Percentiles rank a stretch among this genome's conserved stretches.
Conservation (phyloP, 1,140 invertebrate species). For the Drosophila equinoxialis region DNA sequence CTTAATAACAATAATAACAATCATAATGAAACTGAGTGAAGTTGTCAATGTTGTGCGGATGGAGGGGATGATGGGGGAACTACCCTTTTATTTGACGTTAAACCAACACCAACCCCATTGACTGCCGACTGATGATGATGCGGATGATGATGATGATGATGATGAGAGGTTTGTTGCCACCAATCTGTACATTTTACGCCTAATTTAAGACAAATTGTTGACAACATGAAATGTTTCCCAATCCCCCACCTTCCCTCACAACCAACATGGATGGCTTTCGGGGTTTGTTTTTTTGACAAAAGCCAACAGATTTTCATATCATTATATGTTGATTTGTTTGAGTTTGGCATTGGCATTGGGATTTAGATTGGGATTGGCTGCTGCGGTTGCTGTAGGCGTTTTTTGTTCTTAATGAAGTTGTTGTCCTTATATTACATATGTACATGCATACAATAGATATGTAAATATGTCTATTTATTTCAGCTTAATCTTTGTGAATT, state of each 20-base stretch:
- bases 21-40: slow-evolving; percentile 26
- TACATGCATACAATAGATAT: neutral
- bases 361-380: slow-evolving; percentile 3
- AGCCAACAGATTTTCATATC: slow-evolving; percentile 79
- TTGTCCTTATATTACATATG: slow-evolving; percentile 41
- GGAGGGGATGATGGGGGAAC: slow-evolving; percentile 47
- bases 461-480: neutral
- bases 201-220: slow-evolving; percentile 81
- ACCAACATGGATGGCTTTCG: slow-evolving; percentile 18
- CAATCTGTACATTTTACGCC: slow-evolving; percentile 79
- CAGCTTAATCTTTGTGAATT: neutral
- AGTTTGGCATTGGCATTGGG: slow-evolving; percentile 16
- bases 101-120: slow-evolving; percentile 6
- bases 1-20: slow-evolving; percentile 32
- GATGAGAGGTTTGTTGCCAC: slow-evolving; percentile 55
- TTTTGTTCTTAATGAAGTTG: slow-evolving; percentile 60
- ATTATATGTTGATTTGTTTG: slow-evolving; percentile 65
- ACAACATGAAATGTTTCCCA: slow-evolving; percentile 56
- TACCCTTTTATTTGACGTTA: slow-evolving; percentile 65
- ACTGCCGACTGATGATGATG: neutral
- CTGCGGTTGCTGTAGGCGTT: slow-evolving; percentile 36
- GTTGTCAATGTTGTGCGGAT: neutral
- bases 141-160: slow-evolving; percentile 15
- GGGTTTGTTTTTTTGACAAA: slow-evolving; percentile 48
- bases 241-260: neutral